These are phyloP conservation scores for Siniperca knerii DNA, from an alignment of 2,113 vertebrate genomes.

Conservation along the genomic window DNA sequence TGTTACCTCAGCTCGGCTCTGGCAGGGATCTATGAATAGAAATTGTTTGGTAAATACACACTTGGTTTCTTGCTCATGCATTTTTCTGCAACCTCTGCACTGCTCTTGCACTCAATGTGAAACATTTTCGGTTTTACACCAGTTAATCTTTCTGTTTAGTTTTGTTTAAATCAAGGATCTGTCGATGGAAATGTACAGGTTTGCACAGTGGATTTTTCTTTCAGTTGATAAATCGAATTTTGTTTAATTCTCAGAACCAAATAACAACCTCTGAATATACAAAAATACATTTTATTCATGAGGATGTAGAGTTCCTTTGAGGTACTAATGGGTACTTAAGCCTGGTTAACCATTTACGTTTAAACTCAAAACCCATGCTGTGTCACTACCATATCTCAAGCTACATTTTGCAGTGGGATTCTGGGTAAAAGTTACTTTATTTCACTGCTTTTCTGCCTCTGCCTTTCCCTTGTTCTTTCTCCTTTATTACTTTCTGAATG, in stretches of 20 bases:
- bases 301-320: background rate
- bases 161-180: background rate
- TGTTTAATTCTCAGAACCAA: background rate
- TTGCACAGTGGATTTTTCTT: background rate
- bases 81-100: conserved; percentile 1
- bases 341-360: background rate
- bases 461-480: background rate
- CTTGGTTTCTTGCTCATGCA: conserved; percentile 32
- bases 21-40: conserved; percentile 39
- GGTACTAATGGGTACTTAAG: background rate
- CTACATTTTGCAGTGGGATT: background rate
- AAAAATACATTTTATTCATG: background rate
- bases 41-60: conserved; percentile 40
- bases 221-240: background rate
- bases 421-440: background rate
- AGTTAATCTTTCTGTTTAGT: background rate
- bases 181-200: background rate
- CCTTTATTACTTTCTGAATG: conserved; percentile 24
- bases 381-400: background rate
- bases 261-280: background rate
- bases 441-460: background rate
- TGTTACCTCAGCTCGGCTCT: conserved; percentile 32
- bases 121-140: background rate
- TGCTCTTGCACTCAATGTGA: background rate
- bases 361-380: background rate